A percentile compares a stretch with the other conserved stretches of the same genome.
Conservation (phyloP, 2,113 vertebrate species). For the Trochalopteron elliotii region DNA sequence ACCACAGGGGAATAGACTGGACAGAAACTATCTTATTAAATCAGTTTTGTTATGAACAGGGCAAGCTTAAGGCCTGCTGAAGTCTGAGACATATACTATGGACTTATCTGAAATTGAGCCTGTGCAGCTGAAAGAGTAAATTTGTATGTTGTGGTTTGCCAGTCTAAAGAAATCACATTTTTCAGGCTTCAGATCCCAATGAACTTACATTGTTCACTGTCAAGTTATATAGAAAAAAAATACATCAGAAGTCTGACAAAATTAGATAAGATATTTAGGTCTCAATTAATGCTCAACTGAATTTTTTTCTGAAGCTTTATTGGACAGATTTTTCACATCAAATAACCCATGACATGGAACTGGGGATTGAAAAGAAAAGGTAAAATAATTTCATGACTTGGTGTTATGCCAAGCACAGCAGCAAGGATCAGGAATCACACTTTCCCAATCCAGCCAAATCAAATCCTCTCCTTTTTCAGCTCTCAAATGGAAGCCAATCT, state of each 20-base stretch:
- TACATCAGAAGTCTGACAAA: background rate
- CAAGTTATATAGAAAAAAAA: background rate
- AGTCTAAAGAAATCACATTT: background rate
- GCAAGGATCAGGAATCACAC: background rate
- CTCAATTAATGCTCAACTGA: background rate
- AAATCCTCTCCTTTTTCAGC: background rate
- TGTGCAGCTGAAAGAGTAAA: background rate
- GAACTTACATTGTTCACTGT: background rate
- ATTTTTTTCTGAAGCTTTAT: background rate
- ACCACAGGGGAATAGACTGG: background rate
- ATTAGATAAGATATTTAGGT: background rate
- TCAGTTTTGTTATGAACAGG: background rate
- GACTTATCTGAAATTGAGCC: background rate
- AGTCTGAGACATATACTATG: accelerated
- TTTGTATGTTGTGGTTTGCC: background rate
- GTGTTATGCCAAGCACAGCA: background rate
- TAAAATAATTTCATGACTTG: background rate
- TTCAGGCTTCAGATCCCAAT: background rate
- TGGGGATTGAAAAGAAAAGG: background rate
- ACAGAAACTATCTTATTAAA: background rate
- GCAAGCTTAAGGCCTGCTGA: accelerated
- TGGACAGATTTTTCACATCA: background rate
- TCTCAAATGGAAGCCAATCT: background rate
- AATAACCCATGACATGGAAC: background rate
- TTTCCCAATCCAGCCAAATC: background rate